phyloP scores from a whole-genome alignment of 2,888 invertebrate genomes.

The Drosophila suboccidentalis region DNA sequence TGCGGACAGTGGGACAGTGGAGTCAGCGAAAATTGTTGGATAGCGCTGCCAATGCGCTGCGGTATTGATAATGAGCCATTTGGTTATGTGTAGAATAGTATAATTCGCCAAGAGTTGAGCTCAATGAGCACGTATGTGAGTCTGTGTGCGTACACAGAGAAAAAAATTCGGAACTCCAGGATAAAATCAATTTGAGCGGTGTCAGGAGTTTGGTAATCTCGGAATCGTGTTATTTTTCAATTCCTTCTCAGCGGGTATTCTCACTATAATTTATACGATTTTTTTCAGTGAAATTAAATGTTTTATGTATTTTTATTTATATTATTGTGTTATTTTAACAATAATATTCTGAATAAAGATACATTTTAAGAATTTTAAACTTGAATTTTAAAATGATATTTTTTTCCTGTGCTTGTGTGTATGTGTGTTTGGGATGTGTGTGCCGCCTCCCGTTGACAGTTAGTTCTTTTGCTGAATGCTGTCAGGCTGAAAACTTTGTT shows the following conservation, averaged over 20 bases:
- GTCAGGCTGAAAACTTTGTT: constrained; percentile 50
- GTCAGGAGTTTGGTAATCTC: too few species aligned
- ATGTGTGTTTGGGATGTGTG: constrained; percentile 8
- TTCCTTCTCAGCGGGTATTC: too few species aligned
- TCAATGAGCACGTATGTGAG: background rate
- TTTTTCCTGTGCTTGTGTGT: background rate
- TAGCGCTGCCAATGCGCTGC: constrained; percentile 53
- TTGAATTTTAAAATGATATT: too few species aligned
- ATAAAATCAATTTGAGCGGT: too few species aligned
- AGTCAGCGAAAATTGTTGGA: constrained; percentile 37
- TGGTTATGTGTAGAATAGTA: constrained; percentile 42
- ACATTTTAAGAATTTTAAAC: too few species aligned
- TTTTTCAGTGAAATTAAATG: too few species aligned
- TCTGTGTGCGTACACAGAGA: background rate
- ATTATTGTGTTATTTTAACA: too few species aligned
- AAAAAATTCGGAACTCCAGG: too few species aligned
- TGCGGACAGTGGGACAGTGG: constrained; percentile 1
- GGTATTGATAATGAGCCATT: constrained; percentile 78
- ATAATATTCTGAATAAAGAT: too few species aligned
- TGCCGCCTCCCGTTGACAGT: constrained; percentile 25
- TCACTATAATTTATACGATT: too few species aligned
- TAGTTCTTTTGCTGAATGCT: constrained; percentile 41
- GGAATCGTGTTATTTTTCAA: too few species aligned
- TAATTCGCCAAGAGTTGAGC: constrained; percentile 39
- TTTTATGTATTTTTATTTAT: too few species aligned